Evolutionary conservation across 2,888 invertebrate species (phyloP), one percentile per base, ranked within the genome.

Genomic region (Dyspetes luteomarginatus): DNA sequence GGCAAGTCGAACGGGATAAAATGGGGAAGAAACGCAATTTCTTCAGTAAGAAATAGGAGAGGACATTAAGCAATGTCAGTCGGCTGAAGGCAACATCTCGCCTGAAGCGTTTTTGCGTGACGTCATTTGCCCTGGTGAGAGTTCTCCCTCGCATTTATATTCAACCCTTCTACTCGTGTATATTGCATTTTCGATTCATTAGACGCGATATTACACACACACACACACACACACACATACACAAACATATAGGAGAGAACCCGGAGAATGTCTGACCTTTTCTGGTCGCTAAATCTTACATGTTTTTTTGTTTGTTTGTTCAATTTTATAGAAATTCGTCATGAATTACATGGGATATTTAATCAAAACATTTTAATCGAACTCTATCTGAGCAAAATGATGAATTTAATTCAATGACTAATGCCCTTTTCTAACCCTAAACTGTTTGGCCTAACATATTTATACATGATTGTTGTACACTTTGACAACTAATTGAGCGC

Each of bases 31-130:
- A 83, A 72, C 81, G 77, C 82, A 82, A 85, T 86, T 86, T 81
- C 83, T 36, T 81, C 73, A 72, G 75, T 78, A 81, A 28, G 30
- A 4, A 3, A 56, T 83, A 86, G 72, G 81, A 75, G 83, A 80
- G 82, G 75, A 84, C 85, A 85, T 86, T 84, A 84, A 84, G 83
- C 85, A 84, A 84, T 82, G 85, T 88, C 88, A 87, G 84, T 82
- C 86, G 85, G 58, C 65, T 24, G 69, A 62, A 9, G 26, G n/a
- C n/a, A n/a, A n/a, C n/a, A 41, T 48, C 52, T 26, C 22, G 73
- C 28, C 4, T 36, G 26, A 69, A 41, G 75, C 81, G 74, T 75
- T 72, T 78, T 74, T 72, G 82, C 82, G 82, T 85, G 82, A 85
- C 86, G 82, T 52, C 64, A 52, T 62, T 60, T 7, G 7, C 7